Evolutionary conservation across 2,888 invertebrate genomes (phyloP).

Genomic region (Polydrusus cervinus): DNA sequence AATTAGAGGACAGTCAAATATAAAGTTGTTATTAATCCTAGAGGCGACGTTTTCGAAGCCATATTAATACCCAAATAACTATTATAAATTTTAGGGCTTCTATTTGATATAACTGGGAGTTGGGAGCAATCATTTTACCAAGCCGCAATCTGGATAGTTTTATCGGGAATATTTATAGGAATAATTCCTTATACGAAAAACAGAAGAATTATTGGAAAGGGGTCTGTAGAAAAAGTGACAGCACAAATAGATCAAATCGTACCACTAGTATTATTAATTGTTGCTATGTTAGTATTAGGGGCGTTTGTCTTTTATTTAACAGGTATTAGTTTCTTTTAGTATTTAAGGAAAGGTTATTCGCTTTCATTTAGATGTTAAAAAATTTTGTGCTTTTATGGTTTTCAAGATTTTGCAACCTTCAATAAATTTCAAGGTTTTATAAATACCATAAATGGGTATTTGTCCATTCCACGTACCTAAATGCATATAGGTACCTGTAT

Average conservation of each 20-base stretch:
- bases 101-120: constrained; percentile 78
- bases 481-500: too few species aligned
- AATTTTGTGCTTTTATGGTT: too few species aligned
- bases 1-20: too few species aligned
- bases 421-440: too few species aligned
- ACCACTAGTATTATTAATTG: constrained; percentile 44
- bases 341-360: too few species aligned
- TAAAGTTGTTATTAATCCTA: background rate
- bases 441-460: too few species aligned
- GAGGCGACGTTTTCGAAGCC: background rate
- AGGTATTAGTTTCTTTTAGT: constrained; percentile 30
- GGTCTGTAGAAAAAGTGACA: constrained; percentile 72
- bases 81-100: constrained; percentile 69
- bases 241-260: constrained; percentile 59
- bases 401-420: too few species aligned
- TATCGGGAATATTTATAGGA: constrained; percentile 82
- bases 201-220: constrained; percentile 75
- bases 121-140: constrained; percentile 89
- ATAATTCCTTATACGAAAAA: constrained; percentile 81
- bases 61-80: background rate
- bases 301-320: constrained; percentile 57
- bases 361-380: too few species aligned
- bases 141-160: constrained; percentile 86
- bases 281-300: constrained; percentile 47
- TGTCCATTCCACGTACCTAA: too few species aligned